Evolutionary conservation across 2,113 vertebrate genomes (phyloP), one percentile per base, ranked within the genome.

Genomic region (Balaenoptera acutorostrata): DNA sequence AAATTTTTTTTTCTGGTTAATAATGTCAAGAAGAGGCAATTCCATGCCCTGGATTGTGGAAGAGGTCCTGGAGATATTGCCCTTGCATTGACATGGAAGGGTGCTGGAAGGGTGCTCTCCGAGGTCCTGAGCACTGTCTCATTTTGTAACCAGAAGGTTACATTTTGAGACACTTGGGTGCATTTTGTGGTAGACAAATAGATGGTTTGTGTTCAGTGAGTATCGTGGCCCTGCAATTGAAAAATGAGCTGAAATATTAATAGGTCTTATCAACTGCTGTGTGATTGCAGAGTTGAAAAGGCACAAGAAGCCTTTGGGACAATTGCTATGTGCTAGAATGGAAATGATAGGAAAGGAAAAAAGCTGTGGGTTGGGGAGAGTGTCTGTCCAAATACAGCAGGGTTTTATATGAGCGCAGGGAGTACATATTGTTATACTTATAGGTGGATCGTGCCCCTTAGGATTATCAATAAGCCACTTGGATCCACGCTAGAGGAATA

Each of bases 211-310:
- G 87, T 85, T 97, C 72, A 86, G 1, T 93, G 96, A 93, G 55
- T 95, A 93, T 84, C 80, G 68, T 95, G 93, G 80, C 66, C 81
- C 84, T 97, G 52, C 90, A 86, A 49, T 52, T 87, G 96, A 92
- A 92, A 94, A 97, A 85, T 31, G 64, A 96, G 63, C 72, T 93
- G 55, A 93, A 95, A 95, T 96, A 92, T 97, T 97, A 97, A 97
- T 97, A 97, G 88, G 85, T 86, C 71, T 97, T 96, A 64, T 93
- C 92, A 88, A 96, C 90, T 68, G 87, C 95, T 97, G 89, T 88
- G 92, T 92, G 84, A 82, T 86, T 97, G 81, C 71, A 64, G 74
- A 97, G 75, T 82, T 95, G 88, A 97, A 98, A 96, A 97, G 64
- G 33, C 52, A 93, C 72, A 90, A 81, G 93, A 95, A 93, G 25